Evolutionary conservation across 2,888 invertebrate genomes (phyloP).

Genomic region (Drosophila diplacantha): DNA sequence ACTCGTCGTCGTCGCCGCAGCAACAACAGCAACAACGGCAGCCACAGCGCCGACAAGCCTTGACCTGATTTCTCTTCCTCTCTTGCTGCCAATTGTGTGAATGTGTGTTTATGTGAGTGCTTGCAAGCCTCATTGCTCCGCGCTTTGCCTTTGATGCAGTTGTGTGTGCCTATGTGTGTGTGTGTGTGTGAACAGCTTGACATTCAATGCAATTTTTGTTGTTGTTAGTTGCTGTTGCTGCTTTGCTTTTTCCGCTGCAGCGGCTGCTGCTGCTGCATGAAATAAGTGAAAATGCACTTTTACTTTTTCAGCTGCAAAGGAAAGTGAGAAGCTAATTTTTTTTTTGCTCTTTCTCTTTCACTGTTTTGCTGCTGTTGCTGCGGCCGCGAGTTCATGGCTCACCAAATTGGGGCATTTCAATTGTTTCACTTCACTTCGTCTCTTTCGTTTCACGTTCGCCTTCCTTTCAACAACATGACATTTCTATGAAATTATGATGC

Average conservation of each 20-base stretch:
- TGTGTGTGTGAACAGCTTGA: constrained; percentile 66
- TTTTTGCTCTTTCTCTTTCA: constrained; percentile 57
- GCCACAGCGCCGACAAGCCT: constrained; percentile 74
- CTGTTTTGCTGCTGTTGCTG: constrained; percentile 46
- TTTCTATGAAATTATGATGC: constrained; percentile 59
- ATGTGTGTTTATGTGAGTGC: constrained; percentile 23
- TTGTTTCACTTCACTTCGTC: constrained; percentile 42
- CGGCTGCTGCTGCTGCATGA: constrained; percentile 57
- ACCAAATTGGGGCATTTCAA: constrained; percentile 68
- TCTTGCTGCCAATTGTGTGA: constrained; percentile 73
- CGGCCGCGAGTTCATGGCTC: constrained; percentile 67
- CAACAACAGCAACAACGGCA: constrained; percentile 37
- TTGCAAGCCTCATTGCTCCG: constrained; percentile 43
- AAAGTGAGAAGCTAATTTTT: constrained; percentile 72
- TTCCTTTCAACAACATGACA: constrained; percentile 49
- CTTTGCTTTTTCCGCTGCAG: constrained; percentile 26
- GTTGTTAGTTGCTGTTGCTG: constrained; percentile 34
- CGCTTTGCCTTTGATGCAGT: constrained; percentile 15
- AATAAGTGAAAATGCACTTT: constrained; percentile 77
- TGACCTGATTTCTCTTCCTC: constrained; percentile 79
- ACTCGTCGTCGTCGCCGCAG: constrained; percentile 60
- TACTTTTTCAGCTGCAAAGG: constrained; percentile 72
- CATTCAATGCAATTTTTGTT: constrained; percentile 68
- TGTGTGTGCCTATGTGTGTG: constrained; percentile 31
- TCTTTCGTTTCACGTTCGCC: constrained; percentile 15